These are phyloP conservation scores for Eilema caniola DNA, from an alignment of 2,888 invertebrate genomes.

Conservation along the genomic window DNA sequence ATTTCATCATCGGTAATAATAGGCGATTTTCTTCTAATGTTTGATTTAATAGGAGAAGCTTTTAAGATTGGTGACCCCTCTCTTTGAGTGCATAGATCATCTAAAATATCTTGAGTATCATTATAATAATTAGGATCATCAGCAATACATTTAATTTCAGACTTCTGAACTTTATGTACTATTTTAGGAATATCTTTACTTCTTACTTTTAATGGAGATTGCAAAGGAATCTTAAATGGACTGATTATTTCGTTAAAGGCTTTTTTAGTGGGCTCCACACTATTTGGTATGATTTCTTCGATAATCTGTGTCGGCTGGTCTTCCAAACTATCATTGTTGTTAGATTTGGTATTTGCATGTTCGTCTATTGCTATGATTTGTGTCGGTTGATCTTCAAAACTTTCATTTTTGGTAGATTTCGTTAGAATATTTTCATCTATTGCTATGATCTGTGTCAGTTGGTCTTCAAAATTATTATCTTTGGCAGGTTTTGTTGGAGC, in stretches of 20 bases:
- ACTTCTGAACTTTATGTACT: constrained; percentile 38
- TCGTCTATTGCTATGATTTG: constrained; percentile 58
- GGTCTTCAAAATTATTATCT: constrained; percentile 57
- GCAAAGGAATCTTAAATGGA: constrained; percentile 74
- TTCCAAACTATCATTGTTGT: constrained; percentile 49
- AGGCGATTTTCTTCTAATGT: constrained; percentile 6
- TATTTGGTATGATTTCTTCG: constrained; percentile 44
- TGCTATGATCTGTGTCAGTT: constrained; percentile 66
- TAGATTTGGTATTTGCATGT: constrained; percentile 18
- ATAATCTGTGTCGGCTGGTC: constrained; percentile 68
- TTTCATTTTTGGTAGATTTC: constrained; percentile 28
- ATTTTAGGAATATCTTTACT: constrained; percentile 58
- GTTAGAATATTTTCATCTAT: constrained; percentile 41
- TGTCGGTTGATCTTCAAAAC: constrained; percentile 64
- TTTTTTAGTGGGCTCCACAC: constrained; percentile 25
- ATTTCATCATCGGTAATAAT: constrained; percentile 46
- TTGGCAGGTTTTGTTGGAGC: constrained; percentile 16
- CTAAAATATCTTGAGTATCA: constrained; percentile 74
- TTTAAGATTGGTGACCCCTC: constrained; percentile 34
- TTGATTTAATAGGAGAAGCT: constrained; percentile 13
- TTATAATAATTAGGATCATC: constrained; percentile 69
- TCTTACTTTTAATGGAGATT: constrained; percentile 64
- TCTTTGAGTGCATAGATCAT: constrained; percentile 74
- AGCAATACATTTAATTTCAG: constrained; percentile 31
- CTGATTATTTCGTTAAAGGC: constrained; percentile 55